A percentile compares a stretch with the other conserved stretches of the same genome.
phyloP scores from a whole-genome alignment of 2,113 vertebrate species.

The Podarcis cretensis region DNA sequence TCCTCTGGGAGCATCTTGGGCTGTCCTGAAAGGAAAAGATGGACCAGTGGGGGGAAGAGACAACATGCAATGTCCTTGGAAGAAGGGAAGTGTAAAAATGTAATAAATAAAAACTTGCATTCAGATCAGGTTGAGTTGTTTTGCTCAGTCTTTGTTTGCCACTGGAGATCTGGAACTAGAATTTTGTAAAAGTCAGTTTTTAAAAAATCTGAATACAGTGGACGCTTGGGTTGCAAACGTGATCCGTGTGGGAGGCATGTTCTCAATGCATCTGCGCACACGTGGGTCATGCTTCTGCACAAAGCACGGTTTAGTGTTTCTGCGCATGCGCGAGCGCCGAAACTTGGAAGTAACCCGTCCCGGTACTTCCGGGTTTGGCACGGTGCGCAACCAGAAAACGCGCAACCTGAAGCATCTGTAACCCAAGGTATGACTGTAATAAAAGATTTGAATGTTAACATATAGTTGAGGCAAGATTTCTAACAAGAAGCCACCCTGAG shows the following conservation, averaged over 20 bases:
- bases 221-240: rapidly evolving
- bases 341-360: too few species aligned
- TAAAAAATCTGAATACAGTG: neutral
- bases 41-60: neutral
- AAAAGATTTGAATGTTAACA: neutral
- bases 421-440: neutral
- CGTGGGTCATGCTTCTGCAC: too few species aligned
- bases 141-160: neutral
- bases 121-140: neutral
- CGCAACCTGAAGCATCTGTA: too few species aligned
- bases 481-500: neutral
- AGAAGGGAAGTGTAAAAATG: neutral
- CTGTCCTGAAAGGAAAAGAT: neutral
- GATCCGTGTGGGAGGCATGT: too few species aligned
- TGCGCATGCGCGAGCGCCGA: too few species aligned
- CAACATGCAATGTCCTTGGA: neutral
- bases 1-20: neutral
- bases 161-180: neutral
- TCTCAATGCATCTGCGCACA: too few species aligned
- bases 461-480: neutral
- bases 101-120: neutral
- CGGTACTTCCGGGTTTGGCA: too few species aligned
- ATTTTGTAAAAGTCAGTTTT: neutral
- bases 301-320: too few species aligned
- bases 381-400: too few species aligned